phyloP scores from a whole-genome alignment of 37 sponge, comb jelly and placozoan genomes.

The Beroe forskalii region DNA sequence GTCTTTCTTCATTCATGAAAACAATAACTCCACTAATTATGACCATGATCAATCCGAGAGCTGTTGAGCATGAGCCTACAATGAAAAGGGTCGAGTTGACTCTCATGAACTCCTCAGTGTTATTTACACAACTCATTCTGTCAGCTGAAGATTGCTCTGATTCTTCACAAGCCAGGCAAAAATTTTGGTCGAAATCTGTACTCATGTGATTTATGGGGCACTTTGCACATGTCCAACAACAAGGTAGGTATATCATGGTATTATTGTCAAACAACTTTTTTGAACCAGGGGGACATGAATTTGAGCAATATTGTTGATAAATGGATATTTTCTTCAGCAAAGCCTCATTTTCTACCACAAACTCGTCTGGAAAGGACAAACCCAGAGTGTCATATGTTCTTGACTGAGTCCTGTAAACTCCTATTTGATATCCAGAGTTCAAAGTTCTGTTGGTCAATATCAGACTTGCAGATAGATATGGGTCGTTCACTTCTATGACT shows the following conservation, averaged over 20 bases:
- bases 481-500: not conserved
- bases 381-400: not conserved
- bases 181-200: not conserved
- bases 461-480: not conserved
- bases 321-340: not conserved
- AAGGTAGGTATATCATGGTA: not conserved
- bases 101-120: not conserved
- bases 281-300: not conserved
- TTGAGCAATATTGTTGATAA: not conserved
- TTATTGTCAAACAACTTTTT: not conserved
- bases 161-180: not conserved
- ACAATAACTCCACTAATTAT: not conserved
- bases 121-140: not conserved
- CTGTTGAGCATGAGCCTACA: not conserved
- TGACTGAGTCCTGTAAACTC: not conserved
- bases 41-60: not conserved
- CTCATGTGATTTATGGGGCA: not conserved
- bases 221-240: conserved; percentile 28
- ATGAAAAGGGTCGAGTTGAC: not conserved
- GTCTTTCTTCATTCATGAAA: conserved; percentile 8
- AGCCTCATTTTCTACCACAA: not conserved
- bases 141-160: not conserved
- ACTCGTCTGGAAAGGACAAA: not conserved
- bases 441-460: not conserved
- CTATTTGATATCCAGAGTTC: not conserved